phyloP scores from a whole-genome alignment of 2,888 invertebrate genomes.

The Chaetoderma sp. region DNA sequence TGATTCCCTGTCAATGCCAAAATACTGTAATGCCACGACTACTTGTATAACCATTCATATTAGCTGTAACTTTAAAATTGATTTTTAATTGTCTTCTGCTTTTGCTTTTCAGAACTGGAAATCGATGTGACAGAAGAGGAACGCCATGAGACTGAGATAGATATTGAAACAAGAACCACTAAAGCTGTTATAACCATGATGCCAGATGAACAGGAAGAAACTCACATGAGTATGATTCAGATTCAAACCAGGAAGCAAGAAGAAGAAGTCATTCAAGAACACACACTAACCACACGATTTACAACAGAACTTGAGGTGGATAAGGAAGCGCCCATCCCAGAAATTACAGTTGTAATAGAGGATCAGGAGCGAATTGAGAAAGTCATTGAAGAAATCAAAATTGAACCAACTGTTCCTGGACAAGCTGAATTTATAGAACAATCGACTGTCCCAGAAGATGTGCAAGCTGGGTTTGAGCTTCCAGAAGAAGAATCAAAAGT shows the following conservation, averaged over 20 bases:
- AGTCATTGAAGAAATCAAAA: not conserved
- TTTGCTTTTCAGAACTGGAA: no score
- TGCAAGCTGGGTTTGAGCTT: conserved; percentile 14
- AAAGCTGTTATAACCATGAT: conserved; percentile 5
- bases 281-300: not conserved
- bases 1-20: no score
- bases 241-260: not conserved
- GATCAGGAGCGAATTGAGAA: not conserved
- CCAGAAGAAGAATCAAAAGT: not conserved
- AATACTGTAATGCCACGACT: no score
- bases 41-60: no score
- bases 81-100: no score
- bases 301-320: not conserved
- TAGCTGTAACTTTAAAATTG: no score
- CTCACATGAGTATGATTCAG: no score
- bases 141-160: not conserved
- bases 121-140: conserved; percentile 17
- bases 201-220: not conserved
- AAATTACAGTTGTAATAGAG: not conserved
- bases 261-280: not conserved
- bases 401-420: not conserved
- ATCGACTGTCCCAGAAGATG: conserved; percentile 17
- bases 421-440: conserved; percentile 20
- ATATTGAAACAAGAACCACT: not conserved
- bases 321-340: not conserved